phyloP scores from a whole-genome alignment of 2,797 vertebrate species.

The Onychomys arenicola region DNA sequence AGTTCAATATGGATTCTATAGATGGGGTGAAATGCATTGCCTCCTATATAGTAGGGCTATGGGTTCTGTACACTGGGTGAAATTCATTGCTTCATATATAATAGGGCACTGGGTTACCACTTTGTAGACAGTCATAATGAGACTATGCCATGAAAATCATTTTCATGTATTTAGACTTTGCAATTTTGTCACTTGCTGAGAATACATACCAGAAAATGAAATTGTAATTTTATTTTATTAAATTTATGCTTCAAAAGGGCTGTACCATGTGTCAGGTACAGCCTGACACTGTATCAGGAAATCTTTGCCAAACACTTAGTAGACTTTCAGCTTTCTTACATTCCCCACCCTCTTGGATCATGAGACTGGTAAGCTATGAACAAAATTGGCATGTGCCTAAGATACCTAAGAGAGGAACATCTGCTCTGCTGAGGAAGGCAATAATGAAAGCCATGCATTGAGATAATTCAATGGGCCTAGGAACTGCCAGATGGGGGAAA shows the following conservation, averaged over 20 bases:
- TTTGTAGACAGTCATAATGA: neutral
- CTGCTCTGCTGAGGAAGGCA: neutral
- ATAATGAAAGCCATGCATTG: neutral
- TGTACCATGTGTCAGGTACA: neutral
- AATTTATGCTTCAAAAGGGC: neutral
- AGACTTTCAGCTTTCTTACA: neutral
- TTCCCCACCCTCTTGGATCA: neutral
- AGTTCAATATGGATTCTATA: neutral
- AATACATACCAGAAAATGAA: neutral
- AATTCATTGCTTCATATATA: neutral
- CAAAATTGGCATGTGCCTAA: neutral
- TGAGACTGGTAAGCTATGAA: neutral
- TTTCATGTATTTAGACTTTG: constrained; percentile 27
- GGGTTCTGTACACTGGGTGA: neutral
- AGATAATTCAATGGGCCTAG: neutral
- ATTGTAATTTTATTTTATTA: neutral
- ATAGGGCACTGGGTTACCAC: neutral
- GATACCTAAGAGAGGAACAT: neutral
- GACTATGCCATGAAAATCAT: neutral
- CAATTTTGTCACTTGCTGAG: neutral
- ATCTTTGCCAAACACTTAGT: neutral
- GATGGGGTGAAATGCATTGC: neutral
- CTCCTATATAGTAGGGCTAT: neutral
- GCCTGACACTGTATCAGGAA: neutral
- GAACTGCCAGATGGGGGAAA: neutral